A percentile compares a stretch with the other conserved stretches of the same genome.
phyloP scores from a whole-genome alignment of 64 coral and sea anemone genomes.

The Orbicella faveolata region DNA sequence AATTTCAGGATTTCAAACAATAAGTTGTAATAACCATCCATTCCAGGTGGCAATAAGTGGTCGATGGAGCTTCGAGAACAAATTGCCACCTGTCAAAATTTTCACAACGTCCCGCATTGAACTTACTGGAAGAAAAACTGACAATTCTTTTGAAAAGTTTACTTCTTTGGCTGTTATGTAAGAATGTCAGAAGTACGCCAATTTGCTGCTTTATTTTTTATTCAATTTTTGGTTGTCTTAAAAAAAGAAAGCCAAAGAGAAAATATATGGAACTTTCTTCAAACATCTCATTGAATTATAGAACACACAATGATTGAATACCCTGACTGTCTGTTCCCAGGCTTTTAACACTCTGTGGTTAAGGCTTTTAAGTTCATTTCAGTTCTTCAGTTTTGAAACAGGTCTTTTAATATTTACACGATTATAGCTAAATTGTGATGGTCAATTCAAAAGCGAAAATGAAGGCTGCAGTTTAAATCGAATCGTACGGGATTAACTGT shows the following conservation, averaged over 20 bases:
- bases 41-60: slow-evolving; percentile 4
- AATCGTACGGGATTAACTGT: neutral
- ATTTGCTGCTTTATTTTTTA: neutral
- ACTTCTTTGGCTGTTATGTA: neutral
- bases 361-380: slow-evolving; percentile 6
- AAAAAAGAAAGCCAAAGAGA: neutral
- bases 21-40: neutral
- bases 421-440: neutral
- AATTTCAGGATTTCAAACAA: slow-evolving; percentile 15
- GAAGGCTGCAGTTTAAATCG: neutral
- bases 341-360: neutral
- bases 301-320: neutral
- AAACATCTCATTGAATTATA: neutral
- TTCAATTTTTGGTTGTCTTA: neutral
- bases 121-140: neutral
- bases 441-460: neutral
- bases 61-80: neutral
- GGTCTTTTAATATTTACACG: neutral
- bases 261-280: neutral
- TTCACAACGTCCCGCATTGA: neutral
- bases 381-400: neutral
- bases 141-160: neutral
- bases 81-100: neutral
- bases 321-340: neutral
- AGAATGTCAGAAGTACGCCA: neutral